Evolutionary conservation across 2,113 vertebrate species (phyloP), one percentile per base, ranked within the genome.

Genomic region (Pluvialis apricaria): DNA sequence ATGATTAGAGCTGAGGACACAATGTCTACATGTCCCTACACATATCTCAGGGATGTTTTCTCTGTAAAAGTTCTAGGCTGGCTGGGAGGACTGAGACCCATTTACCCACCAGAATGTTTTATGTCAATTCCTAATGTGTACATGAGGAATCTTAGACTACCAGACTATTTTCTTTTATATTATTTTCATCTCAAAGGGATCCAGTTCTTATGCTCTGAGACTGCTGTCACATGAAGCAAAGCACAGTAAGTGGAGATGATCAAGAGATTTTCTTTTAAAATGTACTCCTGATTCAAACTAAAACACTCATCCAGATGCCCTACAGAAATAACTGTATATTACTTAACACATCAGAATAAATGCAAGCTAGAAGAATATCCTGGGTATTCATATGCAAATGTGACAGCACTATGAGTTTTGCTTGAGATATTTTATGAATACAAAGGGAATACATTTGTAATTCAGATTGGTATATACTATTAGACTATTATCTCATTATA

Each of bases 321-420:
- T 88, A 87, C 58, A 90, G 84, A 96, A 69, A 90, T 93, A 94
- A 91, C 44, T 86, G 70, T 75, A 62, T 60, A 90, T 72, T 89
- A 91, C 42, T 94, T 90, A 89, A 91, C 70, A 71, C 31, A 78
- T 81, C 47, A 91, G 81, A 96, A 91, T 61, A 93, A 75, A 80
- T 88, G 45, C 26, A 75, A 94, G 51, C 36, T n/a, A 40, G 31
- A 15, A 95, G 28, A 70, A 49, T 54, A 93, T 62, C 73, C 44
- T 81, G 44, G 44, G 49, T 44, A 64, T 92, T 86, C 89, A 75
- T 49, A 92, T 24, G 80, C 36, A 96, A 96, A 88, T 78, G 73
- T 87, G 83, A 94, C 78, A 97, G 90, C 83, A 83, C 24, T 0
- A 3, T 54, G 73, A 92, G 60, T 81, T 96, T 90, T 88, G 61